Base-by-base conservation (phyloP, 2,797 vertebrate species). In the Tympanoctomys barrerae region DNA sequence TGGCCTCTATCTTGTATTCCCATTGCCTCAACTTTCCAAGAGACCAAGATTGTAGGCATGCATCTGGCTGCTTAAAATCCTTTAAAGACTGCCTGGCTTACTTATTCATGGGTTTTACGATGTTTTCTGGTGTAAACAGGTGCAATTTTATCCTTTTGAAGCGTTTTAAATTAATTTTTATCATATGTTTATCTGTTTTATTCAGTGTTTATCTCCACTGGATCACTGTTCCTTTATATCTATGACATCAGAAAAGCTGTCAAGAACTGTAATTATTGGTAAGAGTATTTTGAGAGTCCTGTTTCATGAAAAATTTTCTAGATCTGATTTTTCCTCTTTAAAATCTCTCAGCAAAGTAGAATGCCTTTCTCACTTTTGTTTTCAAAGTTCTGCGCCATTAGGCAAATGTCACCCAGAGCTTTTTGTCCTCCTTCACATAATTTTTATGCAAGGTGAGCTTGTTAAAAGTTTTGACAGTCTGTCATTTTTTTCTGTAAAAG, bases 251-350 rank as follows among this genome's bases (percentile, higher is more conserved):
- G 13, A 2, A 93, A 90, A 14, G 71, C 19, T 26, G n/a, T 4
- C 39, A 70, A 78, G 83, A 94, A 84, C 59, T 49, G 22, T 10
- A 6, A 10, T 22, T 7, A 59, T 26, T 12, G 8, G 9, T 36
- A 80, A 96, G 71, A 93, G 39, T 80, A 75, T 73, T 64, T 91
- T 57, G 22, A 64, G 78, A 82, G 49, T 61, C 49, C 24, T 33
- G 19, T 66, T 71, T 95, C 61, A 88, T 46, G 24, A 82, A 81
- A 89, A 89, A 80, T 71, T n/a, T 83, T 78, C 61, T 28, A 79
- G 85, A 61, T 39, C 7, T 49, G 39, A 28, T 31, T 91, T 31
- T 79, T 62, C 39, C 39, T 83, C 71, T 91, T 93, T 54, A 73
- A 77, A 54, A 57, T 39, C 39, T 11, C 46, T 92, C 54, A 78